Evolutionary conservation across 2,888 invertebrate species (phyloP).

Genomic region (Ophion ellenae): DNA sequence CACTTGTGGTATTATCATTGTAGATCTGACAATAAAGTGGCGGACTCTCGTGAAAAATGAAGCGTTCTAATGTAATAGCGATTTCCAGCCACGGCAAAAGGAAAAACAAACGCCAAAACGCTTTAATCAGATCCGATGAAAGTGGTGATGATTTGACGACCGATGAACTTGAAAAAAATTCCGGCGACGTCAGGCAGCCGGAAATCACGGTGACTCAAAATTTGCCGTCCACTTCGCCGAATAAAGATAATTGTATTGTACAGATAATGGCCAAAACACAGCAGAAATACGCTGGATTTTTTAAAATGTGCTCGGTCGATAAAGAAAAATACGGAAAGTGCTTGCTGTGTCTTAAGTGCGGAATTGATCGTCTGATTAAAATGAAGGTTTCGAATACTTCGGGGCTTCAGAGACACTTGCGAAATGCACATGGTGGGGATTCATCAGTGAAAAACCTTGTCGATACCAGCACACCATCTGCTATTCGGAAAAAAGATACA

Average conservation of each 20-base stretch:
- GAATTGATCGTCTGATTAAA: constrained; percentile 39
- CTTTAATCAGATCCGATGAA: constrained; percentile 14
- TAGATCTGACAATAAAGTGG: constrained; percentile 12
- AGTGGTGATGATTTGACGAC: constrained; percentile 16
- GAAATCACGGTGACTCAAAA: no score
- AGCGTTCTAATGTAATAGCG: constrained; percentile 1
- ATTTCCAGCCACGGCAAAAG: constrained; percentile 19
- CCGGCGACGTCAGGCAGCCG: background rate
- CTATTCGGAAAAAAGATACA: constrained; percentile 6
- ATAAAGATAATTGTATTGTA: no score
- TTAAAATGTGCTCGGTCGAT: no score
- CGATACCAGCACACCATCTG: background rate
- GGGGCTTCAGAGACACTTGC: constrained; percentile 49
- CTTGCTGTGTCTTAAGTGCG: constrained; percentile 22
- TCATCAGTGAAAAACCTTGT: constrained; percentile 18
- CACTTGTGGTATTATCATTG: constrained; percentile 10
- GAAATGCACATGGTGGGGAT: constrained; percentile 24
- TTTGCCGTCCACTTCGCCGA: no score
- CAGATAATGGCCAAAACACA: no score
- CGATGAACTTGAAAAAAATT: constrained; percentile 8
- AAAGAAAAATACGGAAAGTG: no score
- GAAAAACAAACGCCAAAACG: constrained; percentile 9
- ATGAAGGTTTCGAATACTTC: constrained; percentile 54
- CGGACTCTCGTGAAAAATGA: constrained; percentile 7
- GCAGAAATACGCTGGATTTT: no score